Evolutionary conservation across 1,140 invertebrate genomes (phyloP).

Genomic region (Cydia fagiglandana): DNA sequence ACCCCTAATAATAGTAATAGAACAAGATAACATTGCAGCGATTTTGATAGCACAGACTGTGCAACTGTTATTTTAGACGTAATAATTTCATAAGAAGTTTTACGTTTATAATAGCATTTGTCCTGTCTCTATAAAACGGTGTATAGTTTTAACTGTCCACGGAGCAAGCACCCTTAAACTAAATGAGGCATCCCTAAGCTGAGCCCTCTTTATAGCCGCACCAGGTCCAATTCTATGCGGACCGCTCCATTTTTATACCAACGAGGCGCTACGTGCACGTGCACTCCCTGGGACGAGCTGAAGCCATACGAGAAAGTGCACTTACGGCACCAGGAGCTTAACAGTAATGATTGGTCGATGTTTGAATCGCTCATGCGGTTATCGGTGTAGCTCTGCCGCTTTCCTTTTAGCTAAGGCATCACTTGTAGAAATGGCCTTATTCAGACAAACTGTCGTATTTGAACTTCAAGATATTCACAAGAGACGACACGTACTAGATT

Average conservation of each 20-base stretch:
- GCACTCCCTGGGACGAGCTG: conserved; percentile 2
- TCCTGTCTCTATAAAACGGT: too few species aligned
- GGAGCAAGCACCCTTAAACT: not conserved
- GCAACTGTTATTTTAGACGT: too few species aligned
- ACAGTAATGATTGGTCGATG: conserved; percentile 12
- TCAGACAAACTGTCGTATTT: too few species aligned
- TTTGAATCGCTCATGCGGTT: not conserved
- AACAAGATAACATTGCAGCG: too few species aligned
- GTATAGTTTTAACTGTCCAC: not conserved
- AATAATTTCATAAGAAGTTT: too few species aligned
- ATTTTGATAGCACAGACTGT: too few species aligned
- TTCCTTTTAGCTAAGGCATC: not conserved
- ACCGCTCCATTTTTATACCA: conserved; percentile 17
- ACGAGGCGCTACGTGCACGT: conserved; percentile 19
- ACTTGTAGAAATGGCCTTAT: not conserved
- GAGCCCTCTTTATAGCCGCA: conserved; percentile 18
- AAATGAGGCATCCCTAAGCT: not conserved
- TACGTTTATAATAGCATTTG: too few species aligned
- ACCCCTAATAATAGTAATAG: too few species aligned
- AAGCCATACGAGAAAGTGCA: conserved; percentile 16
- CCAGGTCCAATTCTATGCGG: conserved; percentile 18
- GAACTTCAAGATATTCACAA: too few species aligned
- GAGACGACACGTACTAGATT: too few species aligned
- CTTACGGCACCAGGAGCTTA: conserved; percentile 2
- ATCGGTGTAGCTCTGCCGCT: not conserved